Evolutionary conservation across 2,888 invertebrate species (phyloP).

Genomic region (Drosophila affinis): DNA sequence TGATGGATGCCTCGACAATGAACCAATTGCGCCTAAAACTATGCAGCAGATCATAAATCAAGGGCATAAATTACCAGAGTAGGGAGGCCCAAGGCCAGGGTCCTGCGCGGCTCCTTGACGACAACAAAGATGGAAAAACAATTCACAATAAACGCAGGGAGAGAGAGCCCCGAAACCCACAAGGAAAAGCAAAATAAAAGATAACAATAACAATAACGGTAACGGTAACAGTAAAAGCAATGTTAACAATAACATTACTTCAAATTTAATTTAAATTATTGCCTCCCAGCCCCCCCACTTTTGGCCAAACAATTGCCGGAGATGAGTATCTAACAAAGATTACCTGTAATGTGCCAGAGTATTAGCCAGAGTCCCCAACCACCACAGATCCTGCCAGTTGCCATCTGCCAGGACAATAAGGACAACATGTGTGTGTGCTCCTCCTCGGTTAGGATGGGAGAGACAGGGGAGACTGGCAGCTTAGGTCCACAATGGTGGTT

Average conservation of each 20-base stretch:
- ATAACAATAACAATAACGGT: conserved; percentile 55
- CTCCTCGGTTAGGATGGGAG: conserved; percentile 22
- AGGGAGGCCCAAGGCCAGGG: conserved; percentile 17
- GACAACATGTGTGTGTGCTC: conserved; percentile 20
- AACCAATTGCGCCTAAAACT: conserved; percentile 76
- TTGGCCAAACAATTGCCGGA: conserved; percentile 55
- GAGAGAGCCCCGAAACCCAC: conserved; percentile 1
- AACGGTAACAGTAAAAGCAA: conserved; percentile 53
- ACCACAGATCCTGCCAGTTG: not conserved
- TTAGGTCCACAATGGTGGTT: conserved; percentile 34
- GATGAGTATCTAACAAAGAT: conserved; percentile 70
- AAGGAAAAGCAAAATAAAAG: conserved; percentile 31
- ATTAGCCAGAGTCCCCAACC: conserved; percentile 24
- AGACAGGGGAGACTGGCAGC: not conserved
- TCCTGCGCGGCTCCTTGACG: conserved; percentile 19
- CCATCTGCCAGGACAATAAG: conserved; percentile 18
- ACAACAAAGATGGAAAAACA: conserved; percentile 70
- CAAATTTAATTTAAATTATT: conserved; percentile 81
- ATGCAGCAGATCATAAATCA: conserved; percentile 79
- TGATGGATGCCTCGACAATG: conserved; percentile 38
- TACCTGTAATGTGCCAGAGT: conserved; percentile 62
- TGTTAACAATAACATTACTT: conserved; percentile 77
- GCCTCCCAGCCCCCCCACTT: conserved; percentile 24
- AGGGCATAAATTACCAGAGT: conserved; percentile 67
- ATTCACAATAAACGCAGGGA: conserved; percentile 39